phyloP scores from a whole-genome alignment of 2,888 invertebrate species.

The Drosophila affinis region DNA sequence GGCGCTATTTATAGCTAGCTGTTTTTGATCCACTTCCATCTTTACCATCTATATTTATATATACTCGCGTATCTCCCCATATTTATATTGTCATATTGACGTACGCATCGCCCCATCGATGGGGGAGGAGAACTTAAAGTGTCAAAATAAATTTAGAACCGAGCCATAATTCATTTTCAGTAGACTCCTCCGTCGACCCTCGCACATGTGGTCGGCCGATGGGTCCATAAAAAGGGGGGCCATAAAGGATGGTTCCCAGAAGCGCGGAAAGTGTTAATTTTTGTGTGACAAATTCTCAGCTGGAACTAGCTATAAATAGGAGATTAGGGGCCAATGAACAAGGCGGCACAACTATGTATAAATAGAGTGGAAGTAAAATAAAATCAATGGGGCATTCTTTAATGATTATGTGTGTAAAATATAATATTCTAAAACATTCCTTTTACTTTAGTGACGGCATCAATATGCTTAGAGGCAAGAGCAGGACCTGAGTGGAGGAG shows the following conservation, averaged over 20 bases:
- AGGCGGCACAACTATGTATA: not conserved
- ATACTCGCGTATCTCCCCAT: slow-evolving; percentile 1
- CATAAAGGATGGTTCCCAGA: slow-evolving; percentile 29
- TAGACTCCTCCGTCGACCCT: slow-evolving; percentile 12
- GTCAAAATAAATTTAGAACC: slow-evolving; percentile 22
- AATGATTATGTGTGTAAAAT: too few species aligned
- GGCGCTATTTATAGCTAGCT: slow-evolving; percentile 55
- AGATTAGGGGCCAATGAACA: not conserved
- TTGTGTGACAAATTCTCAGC: slow-evolving; percentile 4
- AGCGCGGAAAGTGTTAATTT: slow-evolving; percentile 33
- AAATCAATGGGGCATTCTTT: too few species aligned
- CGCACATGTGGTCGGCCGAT: slow-evolving; percentile 8
- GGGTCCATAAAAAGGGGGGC: slow-evolving; percentile 38
- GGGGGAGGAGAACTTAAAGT: slow-evolving; percentile 50
- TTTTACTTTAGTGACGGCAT: slow-evolving; percentile 26
- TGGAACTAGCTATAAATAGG: not conserved
- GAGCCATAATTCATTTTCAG: slow-evolving; percentile 16
- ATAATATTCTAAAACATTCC: not conserved
- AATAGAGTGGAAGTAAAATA: slow-evolving; percentile 2
- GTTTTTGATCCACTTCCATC: slow-evolving; percentile 29
- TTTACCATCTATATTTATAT: slow-evolving; percentile 29
- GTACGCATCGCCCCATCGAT: slow-evolving; percentile 18
- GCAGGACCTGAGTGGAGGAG: slow-evolving; percentile 13
- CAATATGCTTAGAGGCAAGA: slow-evolving; percentile 25
- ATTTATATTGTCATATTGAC: slow-evolving; percentile 42